These are phyloP conservation scores for Anoura caudifer DNA, from an alignment of 2,113 vertebrate species.

Conservation along the genomic window DNA sequence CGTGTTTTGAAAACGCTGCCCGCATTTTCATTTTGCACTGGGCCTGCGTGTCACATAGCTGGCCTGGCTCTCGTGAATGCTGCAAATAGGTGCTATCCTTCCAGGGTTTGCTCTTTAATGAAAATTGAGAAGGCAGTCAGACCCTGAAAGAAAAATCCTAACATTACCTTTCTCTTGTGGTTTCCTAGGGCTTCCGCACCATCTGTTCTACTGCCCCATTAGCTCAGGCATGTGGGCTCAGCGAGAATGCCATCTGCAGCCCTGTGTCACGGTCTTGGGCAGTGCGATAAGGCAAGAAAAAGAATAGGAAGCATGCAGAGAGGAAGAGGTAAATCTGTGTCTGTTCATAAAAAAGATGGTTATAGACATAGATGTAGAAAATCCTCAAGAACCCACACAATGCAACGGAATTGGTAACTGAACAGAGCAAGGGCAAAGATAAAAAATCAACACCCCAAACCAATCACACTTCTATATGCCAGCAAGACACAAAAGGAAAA, in stretches of 20 bases:
- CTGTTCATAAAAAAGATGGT: not conserved
- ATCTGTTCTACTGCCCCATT: rapidly evolving
- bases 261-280: not conserved
- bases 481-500: not conserved
- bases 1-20: not conserved
- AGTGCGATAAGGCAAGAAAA: not conserved
- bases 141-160: not conserved
- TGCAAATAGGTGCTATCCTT: not conserved
- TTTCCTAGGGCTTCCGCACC: not conserved
- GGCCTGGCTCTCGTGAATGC: not conserved
- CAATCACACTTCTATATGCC: not conserved
- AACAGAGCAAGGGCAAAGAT: not conserved
- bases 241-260: rapidly evolving
- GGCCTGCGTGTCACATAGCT: not conserved
- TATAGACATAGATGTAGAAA: not conserved
- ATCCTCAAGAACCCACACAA: not conserved
- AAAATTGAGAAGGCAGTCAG: not conserved
- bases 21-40: not conserved
- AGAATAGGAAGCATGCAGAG: not conserved
- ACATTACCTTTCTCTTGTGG: not conserved
- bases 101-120: not conserved
- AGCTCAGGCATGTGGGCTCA: not conserved
- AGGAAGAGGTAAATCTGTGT: not conserved
- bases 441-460: not conserved
- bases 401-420: not conserved